A percentile compares a stretch with the other conserved stretches of the same genome.
Conservation (phyloP, 2,113 vertebrate genomes). For the Calidris pygmaea region DNA sequence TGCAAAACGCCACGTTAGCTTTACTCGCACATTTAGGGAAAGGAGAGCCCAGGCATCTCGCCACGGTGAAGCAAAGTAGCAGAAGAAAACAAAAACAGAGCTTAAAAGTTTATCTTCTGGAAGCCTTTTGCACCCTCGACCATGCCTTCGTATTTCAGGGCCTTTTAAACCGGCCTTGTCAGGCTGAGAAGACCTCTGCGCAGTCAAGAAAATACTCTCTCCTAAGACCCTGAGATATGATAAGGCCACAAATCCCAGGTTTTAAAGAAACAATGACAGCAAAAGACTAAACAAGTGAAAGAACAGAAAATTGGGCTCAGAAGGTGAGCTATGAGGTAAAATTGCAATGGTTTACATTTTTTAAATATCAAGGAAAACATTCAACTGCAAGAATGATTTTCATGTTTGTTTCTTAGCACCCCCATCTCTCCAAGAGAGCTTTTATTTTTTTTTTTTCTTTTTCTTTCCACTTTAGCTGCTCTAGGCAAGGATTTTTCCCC, state of each 20-base stretch:
- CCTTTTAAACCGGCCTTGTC: conserved; percentile 6
- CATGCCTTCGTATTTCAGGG: not conserved
- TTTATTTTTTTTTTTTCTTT: not conserved
- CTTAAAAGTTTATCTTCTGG: conserved; percentile 54
- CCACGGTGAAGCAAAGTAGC: conserved; percentile 29
- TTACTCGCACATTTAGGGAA: conserved; percentile 33
- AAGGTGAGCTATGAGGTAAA: conserved; percentile 16
- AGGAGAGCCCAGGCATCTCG: conserved; percentile 41
- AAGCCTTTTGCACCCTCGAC: conserved; percentile 6
- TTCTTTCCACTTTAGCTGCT: not conserved
- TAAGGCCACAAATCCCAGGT: conserved; percentile 2
- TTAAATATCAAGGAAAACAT: not conserved
- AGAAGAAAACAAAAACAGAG: conserved; percentile 46
- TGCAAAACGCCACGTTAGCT: conserved; percentile 54
- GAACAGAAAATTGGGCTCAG: not conserved
- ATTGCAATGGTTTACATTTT: not conserved
- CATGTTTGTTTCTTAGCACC: not conserved
- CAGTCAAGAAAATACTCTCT: conserved; percentile 14
- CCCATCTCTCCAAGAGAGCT: not conserved
- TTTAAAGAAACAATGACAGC: conserved; percentile 4
- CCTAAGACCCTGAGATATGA: conserved; percentile 20
- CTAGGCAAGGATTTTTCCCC: not conserved
- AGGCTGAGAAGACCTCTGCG: not conserved
- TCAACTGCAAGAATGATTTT: not conserved
- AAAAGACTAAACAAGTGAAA: conserved; percentile 39